phyloP scores from a whole-genome alignment of 2,113 vertebrate genomes.

The Channa maculata region DNA sequence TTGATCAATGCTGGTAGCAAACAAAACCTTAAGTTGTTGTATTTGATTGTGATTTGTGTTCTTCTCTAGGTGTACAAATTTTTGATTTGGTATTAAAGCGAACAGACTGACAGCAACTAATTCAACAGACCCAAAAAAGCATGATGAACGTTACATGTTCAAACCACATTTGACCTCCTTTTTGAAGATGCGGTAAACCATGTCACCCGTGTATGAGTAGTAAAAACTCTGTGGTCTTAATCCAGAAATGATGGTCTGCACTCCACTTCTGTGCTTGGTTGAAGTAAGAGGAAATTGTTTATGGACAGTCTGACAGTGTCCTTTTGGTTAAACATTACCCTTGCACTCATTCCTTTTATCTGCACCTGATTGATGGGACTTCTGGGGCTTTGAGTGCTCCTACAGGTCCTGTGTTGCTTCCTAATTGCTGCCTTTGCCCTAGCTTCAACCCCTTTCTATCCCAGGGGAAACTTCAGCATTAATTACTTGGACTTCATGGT shows the following conservation, averaged over 20 bases:
- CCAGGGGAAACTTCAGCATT: conserved; percentile 66
- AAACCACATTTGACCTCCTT: not conserved
- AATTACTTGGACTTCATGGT: conserved; percentile 75
- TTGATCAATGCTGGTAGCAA: conserved; percentile 1
- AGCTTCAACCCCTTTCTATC: conserved; percentile 49
- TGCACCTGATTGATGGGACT: conserved; percentile 75
- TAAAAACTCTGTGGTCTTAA: conserved; percentile 25
- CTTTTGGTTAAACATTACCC: conserved; percentile 71
- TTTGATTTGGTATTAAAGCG: not conserved
- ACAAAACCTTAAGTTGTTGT: not conserved
- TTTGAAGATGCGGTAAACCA: conserved; percentile 24
- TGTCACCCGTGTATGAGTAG: conserved; percentile 19
- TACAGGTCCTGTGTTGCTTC: conserved; percentile 64
- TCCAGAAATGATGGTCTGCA: conserved; percentile 29
- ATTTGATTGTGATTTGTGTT: not conserved
- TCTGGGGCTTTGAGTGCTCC: conserved; percentile 65
- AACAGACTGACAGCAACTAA: not conserved
- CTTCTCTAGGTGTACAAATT: not conserved
- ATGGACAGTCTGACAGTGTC: conserved; percentile 58
- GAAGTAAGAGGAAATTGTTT: conserved; percentile 72
- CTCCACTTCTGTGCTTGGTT: conserved; percentile 41
- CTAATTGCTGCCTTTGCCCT: conserved; percentile 64
- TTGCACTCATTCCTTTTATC: conserved; percentile 78
- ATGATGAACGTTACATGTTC: conserved; percentile 3
- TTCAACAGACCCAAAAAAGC: not conserved